Evolutionary conservation across 2,888 invertebrate genomes (phyloP).

Genomic region (Philaethria dido): DNA sequence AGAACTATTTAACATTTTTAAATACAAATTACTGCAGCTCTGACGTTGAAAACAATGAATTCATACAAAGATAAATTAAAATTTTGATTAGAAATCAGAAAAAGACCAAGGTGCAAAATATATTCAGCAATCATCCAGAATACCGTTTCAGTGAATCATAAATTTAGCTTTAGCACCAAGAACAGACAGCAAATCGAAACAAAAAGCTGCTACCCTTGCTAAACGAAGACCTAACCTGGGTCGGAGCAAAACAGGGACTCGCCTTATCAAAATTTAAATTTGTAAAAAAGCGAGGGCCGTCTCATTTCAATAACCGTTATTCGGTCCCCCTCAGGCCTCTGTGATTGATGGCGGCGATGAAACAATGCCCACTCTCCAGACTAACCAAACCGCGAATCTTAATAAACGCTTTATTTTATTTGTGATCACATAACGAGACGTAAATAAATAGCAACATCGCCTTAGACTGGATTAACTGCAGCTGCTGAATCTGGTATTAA

Average conservation of each 20-base stretch:
- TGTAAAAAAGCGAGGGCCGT: slow-evolving; percentile 79
- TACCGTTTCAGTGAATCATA: slow-evolving; percentile 47
- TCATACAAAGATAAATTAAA: slow-evolving; percentile 20
- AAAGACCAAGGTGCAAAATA: slow-evolving; percentile 41
- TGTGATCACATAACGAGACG: slow-evolving; percentile 74
- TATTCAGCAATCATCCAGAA: slow-evolving; percentile 38
- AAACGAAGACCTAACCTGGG: slow-evolving; percentile 64
- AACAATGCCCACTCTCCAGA: slow-evolving; percentile 78
- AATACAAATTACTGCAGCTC: too few species aligned
- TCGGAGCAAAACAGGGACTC: slow-evolving; percentile 79
- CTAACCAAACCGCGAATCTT: slow-evolving; percentile 78
- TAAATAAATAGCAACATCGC: slow-evolving; percentile 76
- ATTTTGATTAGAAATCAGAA: slow-evolving; percentile 29
- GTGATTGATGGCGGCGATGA: slow-evolving; percentile 80
- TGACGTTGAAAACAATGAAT: not conserved
- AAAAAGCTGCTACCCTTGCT: slow-evolving; percentile 73
- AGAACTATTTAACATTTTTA: too few species aligned
- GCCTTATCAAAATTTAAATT: slow-evolving; percentile 85
- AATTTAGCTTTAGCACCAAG: slow-evolving; percentile 55
- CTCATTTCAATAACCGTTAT: slow-evolving; percentile 85
- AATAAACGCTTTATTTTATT: slow-evolving; percentile 83
- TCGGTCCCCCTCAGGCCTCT: slow-evolving; percentile 52
- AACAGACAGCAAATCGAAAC: slow-evolving; percentile 69
- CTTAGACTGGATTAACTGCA: slow-evolving; percentile 71
- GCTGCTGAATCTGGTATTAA: slow-evolving; percentile 52